Conservation (phyloP, 92 coral and sea anemone genomes). For the Blastomussa wellsi region DNA sequence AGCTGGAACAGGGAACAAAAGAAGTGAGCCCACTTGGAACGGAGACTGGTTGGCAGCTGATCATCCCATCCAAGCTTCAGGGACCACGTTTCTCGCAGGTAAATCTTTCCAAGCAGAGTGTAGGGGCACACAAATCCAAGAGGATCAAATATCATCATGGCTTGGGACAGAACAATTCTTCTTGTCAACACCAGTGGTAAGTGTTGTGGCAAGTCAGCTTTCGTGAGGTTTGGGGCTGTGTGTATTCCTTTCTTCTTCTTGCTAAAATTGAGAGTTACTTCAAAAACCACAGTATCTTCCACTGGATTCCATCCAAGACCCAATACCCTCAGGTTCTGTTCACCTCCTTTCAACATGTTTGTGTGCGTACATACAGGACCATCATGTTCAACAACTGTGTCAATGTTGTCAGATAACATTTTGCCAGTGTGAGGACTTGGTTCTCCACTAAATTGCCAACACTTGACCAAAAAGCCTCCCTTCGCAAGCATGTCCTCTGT, state of each 20-base stretch:
- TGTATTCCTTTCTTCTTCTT: conserved; percentile 50
- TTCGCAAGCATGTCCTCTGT: conserved; percentile 48
- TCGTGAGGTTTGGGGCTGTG: conserved; percentile 43
- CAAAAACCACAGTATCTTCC: conserved; percentile 48
- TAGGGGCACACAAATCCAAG: conserved; percentile 67
- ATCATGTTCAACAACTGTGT: conserved; percentile 17
- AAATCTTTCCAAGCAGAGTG: conserved; percentile 61
- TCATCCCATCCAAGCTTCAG: conserved; percentile 67
- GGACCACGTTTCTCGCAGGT: conserved; percentile 66
- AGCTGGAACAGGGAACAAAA: conserved; percentile 49
- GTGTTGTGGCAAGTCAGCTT: conserved; percentile 39
- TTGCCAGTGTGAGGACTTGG: conserved; percentile 42
- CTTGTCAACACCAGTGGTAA: conserved; percentile 57
- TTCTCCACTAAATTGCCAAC: conserved; percentile 69
- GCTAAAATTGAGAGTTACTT: conserved; percentile 62
- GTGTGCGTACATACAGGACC: conserved; percentile 2
- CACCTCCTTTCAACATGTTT: conserved; percentile 65
- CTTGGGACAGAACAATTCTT: conserved; percentile 67
- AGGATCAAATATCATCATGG: conserved; percentile 69
- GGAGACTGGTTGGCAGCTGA: conserved; percentile 46
- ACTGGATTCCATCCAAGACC: conserved; percentile 67
- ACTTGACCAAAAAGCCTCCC: conserved; percentile 59
- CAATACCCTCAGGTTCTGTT: conserved; percentile 49
- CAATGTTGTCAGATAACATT: conserved; percentile 33
- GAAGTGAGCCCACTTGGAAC: conserved; percentile 52